Conservation (phyloP, 2,797 vertebrate genomes). For the Falco columbarius region DNA sequence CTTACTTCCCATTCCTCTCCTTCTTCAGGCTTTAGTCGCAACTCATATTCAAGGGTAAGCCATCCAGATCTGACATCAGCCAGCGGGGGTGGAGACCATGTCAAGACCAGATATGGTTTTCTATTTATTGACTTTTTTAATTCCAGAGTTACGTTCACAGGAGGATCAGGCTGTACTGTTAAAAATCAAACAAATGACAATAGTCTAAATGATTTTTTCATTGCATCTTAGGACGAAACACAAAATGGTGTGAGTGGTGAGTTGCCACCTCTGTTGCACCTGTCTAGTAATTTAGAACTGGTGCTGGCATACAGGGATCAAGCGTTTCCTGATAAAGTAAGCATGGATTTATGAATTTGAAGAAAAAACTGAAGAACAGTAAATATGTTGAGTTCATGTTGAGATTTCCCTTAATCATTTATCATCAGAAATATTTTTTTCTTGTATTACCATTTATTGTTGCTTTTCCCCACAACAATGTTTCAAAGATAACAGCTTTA, state of each 20-base stretch:
- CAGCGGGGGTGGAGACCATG: slow-evolving; percentile 86
- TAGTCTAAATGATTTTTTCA: not conserved
- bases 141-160: slow-evolving; percentile 83
- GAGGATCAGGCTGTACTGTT: slow-evolving; percentile 90
- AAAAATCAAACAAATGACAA: slow-evolving; percentile 42
- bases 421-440: not conserved
- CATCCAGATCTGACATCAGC: slow-evolving; percentile 91
- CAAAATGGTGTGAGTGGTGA: not conserved
- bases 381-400: not conserved
- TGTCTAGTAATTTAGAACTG: not conserved
- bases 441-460: not conserved
- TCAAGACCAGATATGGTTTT: slow-evolving; percentile 82
- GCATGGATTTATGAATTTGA: not conserved
- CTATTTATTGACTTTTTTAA: slow-evolving; percentile 76
- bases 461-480: not conserved
- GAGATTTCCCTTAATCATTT: not conserved
- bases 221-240: not conserved
- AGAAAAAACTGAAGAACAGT: accelerated
- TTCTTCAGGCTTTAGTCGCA: slow-evolving; percentile 84
- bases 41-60: slow-evolving; percentile 92
- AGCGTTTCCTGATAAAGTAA: not conserved
- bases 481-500: not conserved
- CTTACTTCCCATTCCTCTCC: slow-evolving; percentile 89
- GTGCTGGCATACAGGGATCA: not conserved
- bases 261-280: not conserved